Conservation (phyloP, 2,888 invertebrate species). For the Drosophila melanosoma region DNA sequence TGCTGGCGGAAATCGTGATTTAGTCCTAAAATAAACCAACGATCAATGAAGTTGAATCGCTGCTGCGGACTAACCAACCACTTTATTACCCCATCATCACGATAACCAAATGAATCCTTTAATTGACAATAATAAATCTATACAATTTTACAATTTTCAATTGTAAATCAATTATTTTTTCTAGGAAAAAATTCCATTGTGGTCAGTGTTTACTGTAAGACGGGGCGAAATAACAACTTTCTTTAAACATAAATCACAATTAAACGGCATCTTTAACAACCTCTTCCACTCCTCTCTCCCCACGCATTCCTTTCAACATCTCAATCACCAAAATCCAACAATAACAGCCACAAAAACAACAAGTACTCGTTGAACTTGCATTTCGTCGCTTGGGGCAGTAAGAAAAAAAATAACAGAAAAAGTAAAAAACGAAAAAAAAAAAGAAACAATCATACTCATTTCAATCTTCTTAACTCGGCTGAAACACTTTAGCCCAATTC, state of each 20-base stretch:
- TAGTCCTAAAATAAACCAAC: conserved; percentile 49
- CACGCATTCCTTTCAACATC: conserved; percentile 41
- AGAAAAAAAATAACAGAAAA: conserved; percentile 3
- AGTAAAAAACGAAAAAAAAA: conserved; percentile 11
- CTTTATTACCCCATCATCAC: conserved; percentile 48
- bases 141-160: conserved; percentile 10
- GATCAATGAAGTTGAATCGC: conserved; percentile 24
- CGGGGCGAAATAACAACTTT: conserved; percentile 40
- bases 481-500: conserved; percentile 74
- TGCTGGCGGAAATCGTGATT: conserved; percentile 63
- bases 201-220: background rate
- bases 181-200: background rate
- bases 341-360: conserved; percentile 16
- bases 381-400: conserved; percentile 33
- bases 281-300: conserved; percentile 7
- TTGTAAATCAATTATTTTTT: conserved; percentile 1
- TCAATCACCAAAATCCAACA: conserved; percentile 31
- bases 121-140: background rate
- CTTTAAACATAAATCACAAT: conserved; percentile 71
- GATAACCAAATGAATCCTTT: conserved; percentile 10
- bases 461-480: conserved; percentile 59
- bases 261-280: conserved; percentile 35
- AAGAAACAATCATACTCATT: conserved; percentile 25
- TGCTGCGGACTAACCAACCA: conserved; percentile 22
- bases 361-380: conserved; percentile 62